These are phyloP conservation scores for Hafferia zeledoni DNA, from an alignment of 2,797 vertebrate genomes.

Conservation along the genomic window DNA sequence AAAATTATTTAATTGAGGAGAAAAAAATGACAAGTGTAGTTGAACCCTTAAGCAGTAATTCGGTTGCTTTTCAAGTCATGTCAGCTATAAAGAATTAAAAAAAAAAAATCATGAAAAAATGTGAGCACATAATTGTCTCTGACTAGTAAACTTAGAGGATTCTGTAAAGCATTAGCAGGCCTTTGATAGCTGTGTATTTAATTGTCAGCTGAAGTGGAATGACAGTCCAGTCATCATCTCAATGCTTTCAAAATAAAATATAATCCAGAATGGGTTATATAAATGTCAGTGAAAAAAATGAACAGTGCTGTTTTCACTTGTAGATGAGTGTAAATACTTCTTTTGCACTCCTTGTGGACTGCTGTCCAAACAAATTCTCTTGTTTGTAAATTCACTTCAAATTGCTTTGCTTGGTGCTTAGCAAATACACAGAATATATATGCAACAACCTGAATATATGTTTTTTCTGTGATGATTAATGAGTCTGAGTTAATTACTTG, in stretches of 20 bases:
- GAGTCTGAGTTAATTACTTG: not conserved
- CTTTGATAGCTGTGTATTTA: not conserved
- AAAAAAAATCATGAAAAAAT: not conserved
- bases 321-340: not conserved
- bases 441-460: not conserved
- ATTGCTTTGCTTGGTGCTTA: not conserved
- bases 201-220: not conserved
- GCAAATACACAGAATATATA: not conserved
- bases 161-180: not conserved
- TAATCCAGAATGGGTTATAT: not conserved
- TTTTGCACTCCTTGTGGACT: not conserved
- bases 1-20: not conserved
- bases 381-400: not conserved
- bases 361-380: not conserved
- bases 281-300: not conserved
- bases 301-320: not conserved
- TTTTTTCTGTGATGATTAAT: not conserved
- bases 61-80: not conserved
- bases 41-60: not conserved
- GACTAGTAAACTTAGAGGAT: not conserved
- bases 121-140: not conserved
- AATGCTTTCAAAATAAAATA: not conserved
- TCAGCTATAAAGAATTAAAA: not conserved
- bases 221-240: not conserved
- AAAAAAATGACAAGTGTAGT: not conserved